A percentile compares a stretch with the other conserved stretches of the same genome.
phyloP scores from a whole-genome alignment of 2,797 vertebrate genomes.

The Scarus forsteni region DNA sequence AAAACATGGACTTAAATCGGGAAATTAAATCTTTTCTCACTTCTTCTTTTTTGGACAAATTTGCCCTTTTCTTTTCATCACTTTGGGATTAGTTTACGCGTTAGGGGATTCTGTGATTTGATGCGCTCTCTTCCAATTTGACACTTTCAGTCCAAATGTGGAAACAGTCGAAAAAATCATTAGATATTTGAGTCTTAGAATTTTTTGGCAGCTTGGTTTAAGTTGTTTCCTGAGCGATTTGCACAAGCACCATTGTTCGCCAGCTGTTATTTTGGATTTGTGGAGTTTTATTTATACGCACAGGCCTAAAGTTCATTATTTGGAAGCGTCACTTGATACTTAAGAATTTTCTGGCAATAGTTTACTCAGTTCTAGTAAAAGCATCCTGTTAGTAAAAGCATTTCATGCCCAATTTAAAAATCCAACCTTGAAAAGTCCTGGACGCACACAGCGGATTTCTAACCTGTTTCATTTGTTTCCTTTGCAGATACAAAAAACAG shows the following conservation, averaged over 20 bases:
- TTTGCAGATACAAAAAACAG: neutral
- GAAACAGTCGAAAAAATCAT: neutral
- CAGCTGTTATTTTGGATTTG: neutral
- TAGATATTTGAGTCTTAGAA: neutral
- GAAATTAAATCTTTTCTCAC: neutral
- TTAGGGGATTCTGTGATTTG: neutral
- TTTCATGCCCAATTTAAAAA: no score
- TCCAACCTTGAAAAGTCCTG: no score
- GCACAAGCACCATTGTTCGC: neutral
- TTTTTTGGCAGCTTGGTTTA: neutral
- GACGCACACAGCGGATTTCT: no score
- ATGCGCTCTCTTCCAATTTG: neutral
- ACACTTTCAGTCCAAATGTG: neutral
- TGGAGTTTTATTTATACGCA: neutral
- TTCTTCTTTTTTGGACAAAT: neutral
- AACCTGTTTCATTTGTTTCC: neutral
- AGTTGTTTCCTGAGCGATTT: conserved; percentile 1
- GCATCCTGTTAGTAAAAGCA: no score
- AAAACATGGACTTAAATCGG: neutral
- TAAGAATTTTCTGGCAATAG: neutral
- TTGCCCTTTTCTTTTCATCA: neutral
- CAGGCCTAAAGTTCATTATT: neutral
- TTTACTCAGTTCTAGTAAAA: no score
- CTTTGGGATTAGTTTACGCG: neutral
- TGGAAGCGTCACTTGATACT: neutral